Conservation (phyloP, 2,113 vertebrate genomes). For the Brachirus orientalis region DNA sequence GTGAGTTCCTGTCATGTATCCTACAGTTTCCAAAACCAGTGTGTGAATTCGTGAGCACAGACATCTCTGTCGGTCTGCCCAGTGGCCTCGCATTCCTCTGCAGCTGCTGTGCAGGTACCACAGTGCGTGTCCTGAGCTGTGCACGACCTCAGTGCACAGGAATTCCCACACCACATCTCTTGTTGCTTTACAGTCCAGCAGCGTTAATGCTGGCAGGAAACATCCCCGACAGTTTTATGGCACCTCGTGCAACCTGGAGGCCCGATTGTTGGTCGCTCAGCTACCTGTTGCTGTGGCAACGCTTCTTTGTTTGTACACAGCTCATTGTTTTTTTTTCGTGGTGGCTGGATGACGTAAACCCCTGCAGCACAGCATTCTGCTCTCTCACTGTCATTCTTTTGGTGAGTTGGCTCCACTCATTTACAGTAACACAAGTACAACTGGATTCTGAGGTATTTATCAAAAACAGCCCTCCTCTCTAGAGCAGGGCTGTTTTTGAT, state of each 20-base stretch:
- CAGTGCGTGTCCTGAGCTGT: slow-evolving; percentile 76
- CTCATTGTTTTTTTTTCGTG: neutral
- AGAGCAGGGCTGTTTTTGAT: no score
- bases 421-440: no score
- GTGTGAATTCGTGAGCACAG: slow-evolving; percentile 3
- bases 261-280: slow-evolving; percentile 8
- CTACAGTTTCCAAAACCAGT: slow-evolving; percentile 18
- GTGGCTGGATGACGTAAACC: slow-evolving; percentile 6
- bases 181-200: slow-evolving; percentile 69
- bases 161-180: slow-evolving; percentile 88
- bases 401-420: slow-evolving; percentile 5
- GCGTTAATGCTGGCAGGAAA: slow-evolving; percentile 54
- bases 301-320: slow-evolving; percentile 68
- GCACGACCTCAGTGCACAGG: slow-evolving; percentile 85
- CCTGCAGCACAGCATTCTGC: slow-evolving; percentile 19
- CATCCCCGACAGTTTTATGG: slow-evolving; percentile 55
- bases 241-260: slow-evolving; percentile 45
- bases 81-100: slow-evolving; percentile 37
- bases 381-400: slow-evolving; percentile 16
- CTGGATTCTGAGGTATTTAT: neutral
- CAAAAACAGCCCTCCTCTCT: slow-evolving; percentile 15
- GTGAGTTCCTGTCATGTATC: slow-evolving; percentile 1
- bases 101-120: slow-evolving; percentile 78
- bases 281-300: slow-evolving; percentile 65
- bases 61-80: slow-evolving; percentile 18